phyloP scores from a whole-genome alignment of 2,888 invertebrate species.

The Rhagonycha lutea region DNA sequence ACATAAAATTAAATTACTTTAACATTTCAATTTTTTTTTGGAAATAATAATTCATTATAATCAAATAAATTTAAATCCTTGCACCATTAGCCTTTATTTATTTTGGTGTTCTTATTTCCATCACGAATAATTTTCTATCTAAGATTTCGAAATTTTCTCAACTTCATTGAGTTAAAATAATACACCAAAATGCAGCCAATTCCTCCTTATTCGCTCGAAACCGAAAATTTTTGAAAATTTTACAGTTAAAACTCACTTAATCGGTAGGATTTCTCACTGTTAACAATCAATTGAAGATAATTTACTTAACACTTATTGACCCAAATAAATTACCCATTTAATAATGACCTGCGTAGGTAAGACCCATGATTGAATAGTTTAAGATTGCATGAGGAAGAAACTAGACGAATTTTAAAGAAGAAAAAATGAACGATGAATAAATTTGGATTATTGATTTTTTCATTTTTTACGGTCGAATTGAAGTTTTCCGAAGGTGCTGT shows the following conservation, averaged over 20 bases:
- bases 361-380: background rate
- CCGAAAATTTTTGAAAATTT: too few relatives aligned
- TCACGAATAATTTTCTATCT: too few relatives aligned
- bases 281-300: conserved; percentile 7
- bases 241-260: background rate
- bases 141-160: too few relatives aligned
- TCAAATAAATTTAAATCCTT: too few relatives aligned
- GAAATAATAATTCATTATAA: too few relatives aligned
- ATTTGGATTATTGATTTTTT: background rate
- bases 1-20: too few relatives aligned
- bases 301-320: conserved; percentile 17
- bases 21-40: too few relatives aligned
- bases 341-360: conserved; percentile 26
- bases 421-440: background rate
- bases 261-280: background rate
- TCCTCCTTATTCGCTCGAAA: too few relatives aligned
- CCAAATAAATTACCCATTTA: conserved; percentile 10
- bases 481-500: conserved; percentile 46
- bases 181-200: too few relatives aligned
- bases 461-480: background rate
- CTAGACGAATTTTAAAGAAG: background rate
- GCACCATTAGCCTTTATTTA: too few relatives aligned
- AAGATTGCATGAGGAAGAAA: background rate
- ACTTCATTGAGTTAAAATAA: too few relatives aligned
- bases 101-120: too few relatives aligned